These are phyloP conservation scores for Xiphophorus hellerii DNA, from an alignment of 2,113 vertebrate species.

Conservation along the genomic window DNA sequence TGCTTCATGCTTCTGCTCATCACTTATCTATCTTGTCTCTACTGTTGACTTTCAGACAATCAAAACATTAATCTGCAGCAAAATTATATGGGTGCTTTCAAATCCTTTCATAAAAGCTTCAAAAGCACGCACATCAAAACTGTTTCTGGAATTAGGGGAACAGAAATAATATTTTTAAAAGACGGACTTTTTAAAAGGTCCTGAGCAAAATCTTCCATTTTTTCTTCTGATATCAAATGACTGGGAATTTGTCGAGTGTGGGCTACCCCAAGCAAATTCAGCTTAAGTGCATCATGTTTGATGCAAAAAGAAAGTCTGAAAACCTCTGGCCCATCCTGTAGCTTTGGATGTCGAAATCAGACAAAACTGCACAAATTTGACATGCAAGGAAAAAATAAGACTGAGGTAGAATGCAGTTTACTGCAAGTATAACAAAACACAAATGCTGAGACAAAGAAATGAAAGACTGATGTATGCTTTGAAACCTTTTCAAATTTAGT, in stretches of 20 bases:
- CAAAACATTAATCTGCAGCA: background rate
- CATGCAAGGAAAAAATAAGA: background rate
- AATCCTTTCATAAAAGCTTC: background rate
- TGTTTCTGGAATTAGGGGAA: background rate
- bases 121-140: background rate
- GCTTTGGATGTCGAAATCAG: background rate
- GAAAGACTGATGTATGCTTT: too few species aligned
- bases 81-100: background rate
- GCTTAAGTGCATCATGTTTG: background rate
- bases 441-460: too few species aligned
- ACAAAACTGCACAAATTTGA: constrained; percentile 3
- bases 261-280: background rate
- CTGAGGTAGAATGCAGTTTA: background rate
- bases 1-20: constrained; percentile 2
- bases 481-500: too few species aligned
- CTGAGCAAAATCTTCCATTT: background rate
- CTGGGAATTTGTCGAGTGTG: background rate
- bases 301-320: background rate
- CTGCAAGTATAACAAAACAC: too few species aligned
- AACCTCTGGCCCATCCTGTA: background rate
- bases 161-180: background rate
- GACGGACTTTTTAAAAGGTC: background rate
- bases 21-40: constrained; percentile 10
- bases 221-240: background rate
- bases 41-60: constrained; percentile 1